Evolutionary conservation across 2,888 invertebrate species (phyloP), one percentile per base, ranked within the genome.

Genomic region (Eurytoma californica): DNA sequence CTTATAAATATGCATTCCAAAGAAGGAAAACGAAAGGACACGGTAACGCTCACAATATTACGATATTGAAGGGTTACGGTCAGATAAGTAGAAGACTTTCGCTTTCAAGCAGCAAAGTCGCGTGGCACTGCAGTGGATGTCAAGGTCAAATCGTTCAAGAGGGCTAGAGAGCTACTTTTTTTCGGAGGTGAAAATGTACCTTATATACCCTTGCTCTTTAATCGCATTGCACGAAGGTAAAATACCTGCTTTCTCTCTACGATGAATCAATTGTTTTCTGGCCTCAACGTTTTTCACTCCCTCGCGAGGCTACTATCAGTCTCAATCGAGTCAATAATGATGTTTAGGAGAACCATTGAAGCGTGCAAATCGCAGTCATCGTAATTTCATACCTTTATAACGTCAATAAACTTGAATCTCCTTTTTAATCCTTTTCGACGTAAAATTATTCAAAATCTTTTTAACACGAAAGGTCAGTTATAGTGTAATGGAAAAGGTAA

Each of bases 171-270:
- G 18, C 12, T 13, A 18, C 61, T 7, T 20, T 16, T 20, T 39
- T 16, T 55, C 47, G 14, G 57, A 70, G 57, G 76, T 76, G 76
- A 72, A 78, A 78, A 78, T 67, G 30, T n/a, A 13, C 20, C 12
- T 30, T 30, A 16, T 55, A 9, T 9, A 39, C 30, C 55, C 53
- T 68, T n/a, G 39, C 39, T 53, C 28, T 51, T 20, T 51, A 55
- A 69, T 70, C 14, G 39, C 51, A 47, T 18, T 4, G 57, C 30
- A 16, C 13, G 60, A 9, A 39, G 39, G 76, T 28, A 68, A 67
- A 68, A 72, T 72, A 68, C 72, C 77, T 61, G 72, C 77, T 78
- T 78, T 78, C 77, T 72, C 77, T 57, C 39, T 13, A 14, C 63
- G 61, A 47, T 47, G 16, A 72, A 9, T 30, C 28, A 18, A 63